phyloP scores from a whole-genome alignment of 2,888 invertebrate species.

The Dicyrtoma fusca region DNA sequence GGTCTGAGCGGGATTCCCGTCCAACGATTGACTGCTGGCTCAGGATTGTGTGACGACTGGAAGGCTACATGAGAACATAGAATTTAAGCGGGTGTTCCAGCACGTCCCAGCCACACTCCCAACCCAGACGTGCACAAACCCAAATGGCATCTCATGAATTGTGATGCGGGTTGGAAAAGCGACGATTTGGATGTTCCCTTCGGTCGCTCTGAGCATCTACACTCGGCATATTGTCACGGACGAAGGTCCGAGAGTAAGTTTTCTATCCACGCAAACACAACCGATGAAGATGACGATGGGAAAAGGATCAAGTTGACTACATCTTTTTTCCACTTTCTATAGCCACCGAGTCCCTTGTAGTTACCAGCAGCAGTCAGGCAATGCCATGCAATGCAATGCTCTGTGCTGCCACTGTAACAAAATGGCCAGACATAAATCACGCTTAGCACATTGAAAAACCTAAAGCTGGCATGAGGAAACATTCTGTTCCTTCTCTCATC shows the following conservation, averaged over 20 bases:
- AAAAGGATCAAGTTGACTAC: not conserved
- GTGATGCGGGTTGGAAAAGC: not conserved
- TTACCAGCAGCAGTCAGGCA: no score
- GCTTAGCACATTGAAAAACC: slow-evolving; percentile 1
- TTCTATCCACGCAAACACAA: not conserved
- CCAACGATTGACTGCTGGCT: no score
- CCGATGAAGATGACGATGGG: slow-evolving; percentile 6
- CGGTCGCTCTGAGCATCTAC: not conserved
- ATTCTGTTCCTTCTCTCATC: no score
- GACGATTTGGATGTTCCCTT: not conserved
- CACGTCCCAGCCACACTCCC: no score
- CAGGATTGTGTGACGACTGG: no score
- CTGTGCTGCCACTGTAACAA: slow-evolving; percentile 1
- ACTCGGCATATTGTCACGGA: slow-evolving; percentile 5
- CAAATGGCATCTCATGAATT: not conserved
- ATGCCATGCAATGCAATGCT: no score
- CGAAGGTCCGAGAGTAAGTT: not conserved
- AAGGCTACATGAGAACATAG: no score
- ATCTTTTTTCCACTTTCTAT: slow-evolving; percentile 7
- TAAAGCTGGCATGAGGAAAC: no score
- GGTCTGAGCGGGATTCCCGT: no score
- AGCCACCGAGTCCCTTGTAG: no score
- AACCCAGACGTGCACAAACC: no score
- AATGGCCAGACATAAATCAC: slow-evolving; percentile 18
- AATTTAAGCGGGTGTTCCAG: no score